Base-by-base conservation (phyloP, 2,797 vertebrate species). In the Tarsius wallacei region DNA sequence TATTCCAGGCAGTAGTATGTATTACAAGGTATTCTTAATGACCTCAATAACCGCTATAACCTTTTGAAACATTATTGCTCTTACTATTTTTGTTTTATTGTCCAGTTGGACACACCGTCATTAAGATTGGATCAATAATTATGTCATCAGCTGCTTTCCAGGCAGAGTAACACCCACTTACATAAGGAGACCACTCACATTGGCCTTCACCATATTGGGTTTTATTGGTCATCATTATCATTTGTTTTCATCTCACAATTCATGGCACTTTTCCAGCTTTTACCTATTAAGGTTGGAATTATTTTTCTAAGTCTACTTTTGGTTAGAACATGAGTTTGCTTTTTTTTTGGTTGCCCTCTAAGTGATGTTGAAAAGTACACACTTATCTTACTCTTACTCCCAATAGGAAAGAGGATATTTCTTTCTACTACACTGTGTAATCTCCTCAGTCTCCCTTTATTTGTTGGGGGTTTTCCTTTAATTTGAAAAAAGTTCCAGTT, bases 21-120 rank as follows among this genome's bases (percentile, higher is more conserved):
- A 61, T 77, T 91, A 73, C 21, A 81, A 51, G 28, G n/a, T 89
- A 47, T 93, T 95, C 64, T 93, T 86, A 26, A 22, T 96, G 70
- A 90, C 64, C 64, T 91, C 78, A 77, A 0, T 70, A 74, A n/a
- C 76, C 26, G 22, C 36, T 49, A 16, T 53, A 80, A 86, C 24
- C 47, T 92, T 94, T 92, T 89, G 85, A 90, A 85, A 93, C 12
- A 74, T 88, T 92, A 85, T 89, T 68, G 66, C 12, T 96, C 61
- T 84, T 82, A 66, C 33, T 95, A 28, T 82, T 96, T 97, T 93
- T 89, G 21, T 55, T 94, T 74, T 71, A n/a, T 90, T 96, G 47
- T 89, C 90, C 61, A 85, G 53, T 10, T 77, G 88, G 74, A 66
- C 91, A 85, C 64, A 63, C 94, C 70, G 73, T 84, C 33, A 63